phyloP scores from a whole-genome alignment of 2,797 vertebrate genomes.

The Pteropus rufus region DNA sequence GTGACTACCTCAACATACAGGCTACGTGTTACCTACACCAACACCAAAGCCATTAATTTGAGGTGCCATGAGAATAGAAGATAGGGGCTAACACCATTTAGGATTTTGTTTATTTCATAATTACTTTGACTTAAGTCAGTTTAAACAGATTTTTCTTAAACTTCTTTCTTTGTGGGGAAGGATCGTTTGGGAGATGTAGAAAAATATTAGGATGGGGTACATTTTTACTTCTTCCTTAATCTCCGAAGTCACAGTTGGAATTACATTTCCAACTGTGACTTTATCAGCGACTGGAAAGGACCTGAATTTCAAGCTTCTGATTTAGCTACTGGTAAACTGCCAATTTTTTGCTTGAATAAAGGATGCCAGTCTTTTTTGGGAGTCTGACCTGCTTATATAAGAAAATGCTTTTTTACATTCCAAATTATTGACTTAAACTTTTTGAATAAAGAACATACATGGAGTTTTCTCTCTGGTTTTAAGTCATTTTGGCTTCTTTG shows the following conservation, averaged over 20 bases:
- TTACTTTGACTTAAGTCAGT: conserved; percentile 13
- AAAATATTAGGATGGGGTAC: background rate
- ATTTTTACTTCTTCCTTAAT: conserved; percentile 7
- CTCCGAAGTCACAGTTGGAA: background rate
- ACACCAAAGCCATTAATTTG: conserved; percentile 29
- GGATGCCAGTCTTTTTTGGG: background rate
- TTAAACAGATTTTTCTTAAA: conserved; percentile 31
- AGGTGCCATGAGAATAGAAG: background rate
- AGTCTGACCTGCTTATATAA: background rate
- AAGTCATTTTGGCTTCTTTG: conserved; percentile 9
- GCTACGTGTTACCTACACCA: background rate
- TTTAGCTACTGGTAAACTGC: conserved; percentile 14
- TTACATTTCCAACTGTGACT: background rate
- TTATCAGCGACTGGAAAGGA: background rate
- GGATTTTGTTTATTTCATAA: background rate
- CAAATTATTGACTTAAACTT: conserved; percentile 24
- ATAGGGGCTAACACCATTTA: background rate
- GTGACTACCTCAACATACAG: conserved; percentile 11
- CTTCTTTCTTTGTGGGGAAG: conserved; percentile 44
- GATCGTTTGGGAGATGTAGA: background rate
- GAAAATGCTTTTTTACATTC: conserved; percentile 34
- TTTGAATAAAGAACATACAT: conserved; percentile 36
- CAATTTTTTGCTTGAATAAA: conserved; percentile 6
- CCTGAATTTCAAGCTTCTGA: background rate
- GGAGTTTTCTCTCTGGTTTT: conserved; percentile 21